These are phyloP conservation scores for human (Homo sapiens) DNA, from an alignment of 2,113 vertebrate species.

Conservation along the genomic window GRCh38 chr15:37036501-37037000, in stretches of 20 bases:
- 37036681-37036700: conserved; percentile 58
- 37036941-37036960: conserved; percentile 99
- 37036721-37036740: conserved; percentile 54
- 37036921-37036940: conserved; percentile 98
- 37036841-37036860: conserved; percentile 99
- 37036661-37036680: neutral
- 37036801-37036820: conserved; percentile 94
- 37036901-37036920: conserved; percentile 98
- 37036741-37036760: conserved; percentile 51
- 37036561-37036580: neutral
- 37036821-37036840: conserved; percentile 99
- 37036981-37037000: conserved; percentile 70
- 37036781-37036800: conserved; percentile 52
- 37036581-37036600: conserved; percentile 31
- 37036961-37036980: conserved; percentile 85
- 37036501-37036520: neutral
- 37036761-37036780: conserved; percentile 58
- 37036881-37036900: conserved; percentile 99
- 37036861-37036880: conserved; percentile 99
- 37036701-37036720: conserved; percentile 60
- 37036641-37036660: neutral
- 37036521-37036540: neutral
- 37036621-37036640: neutral
- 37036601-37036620: conserved; percentile 37
- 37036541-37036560: neutral